These are phyloP conservation scores for Aramus guarauna DNA, from an alignment of 2,113 vertebrate genomes.

Conservation along the genomic window DNA sequence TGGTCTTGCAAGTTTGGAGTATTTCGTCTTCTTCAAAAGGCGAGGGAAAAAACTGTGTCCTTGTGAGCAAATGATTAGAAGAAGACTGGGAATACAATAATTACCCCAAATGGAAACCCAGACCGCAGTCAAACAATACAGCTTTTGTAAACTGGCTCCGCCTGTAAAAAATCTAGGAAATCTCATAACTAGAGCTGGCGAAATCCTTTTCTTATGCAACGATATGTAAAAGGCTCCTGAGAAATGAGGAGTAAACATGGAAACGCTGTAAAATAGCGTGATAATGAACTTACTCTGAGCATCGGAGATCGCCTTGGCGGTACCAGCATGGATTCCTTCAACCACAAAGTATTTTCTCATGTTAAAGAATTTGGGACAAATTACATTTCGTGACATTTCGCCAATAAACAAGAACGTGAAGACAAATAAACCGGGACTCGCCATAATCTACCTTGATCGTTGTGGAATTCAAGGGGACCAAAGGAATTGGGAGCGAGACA, in stretches of 20 bases:
- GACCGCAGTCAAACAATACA: constrained; percentile 55
- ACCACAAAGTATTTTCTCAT: constrained; percentile 55
- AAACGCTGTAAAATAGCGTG: not conserved
- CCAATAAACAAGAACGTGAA: constrained; percentile 34
- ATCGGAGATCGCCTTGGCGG: not conserved
- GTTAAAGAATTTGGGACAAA: constrained; percentile 43
- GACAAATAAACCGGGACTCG: not conserved
- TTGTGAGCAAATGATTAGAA: constrained; percentile 63
- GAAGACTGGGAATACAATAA: constrained; percentile 62
- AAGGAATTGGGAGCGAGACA: not conserved
- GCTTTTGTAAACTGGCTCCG: constrained; percentile 36
- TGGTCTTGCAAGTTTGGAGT: not conserved
- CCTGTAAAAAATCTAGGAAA: constrained; percentile 56
- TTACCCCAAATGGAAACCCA: constrained; percentile 56
- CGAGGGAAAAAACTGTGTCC: not conserved
- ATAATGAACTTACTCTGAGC: constrained; percentile 10
- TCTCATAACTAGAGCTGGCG: constrained; percentile 44
- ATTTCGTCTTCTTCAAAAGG: constrained; percentile 46
- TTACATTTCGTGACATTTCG: not conserved
- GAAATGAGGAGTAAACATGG: constrained; percentile 21
- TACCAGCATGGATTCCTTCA: constrained; percentile 5
- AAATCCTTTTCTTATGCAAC: constrained; percentile 60
- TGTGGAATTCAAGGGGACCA: not conserved
- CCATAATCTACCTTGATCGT: constrained; percentile 28
- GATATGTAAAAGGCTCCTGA: constrained; percentile 26